phyloP scores from a whole-genome alignment of 2,113 vertebrate species.

The Cnemophilus loriae region DNA sequence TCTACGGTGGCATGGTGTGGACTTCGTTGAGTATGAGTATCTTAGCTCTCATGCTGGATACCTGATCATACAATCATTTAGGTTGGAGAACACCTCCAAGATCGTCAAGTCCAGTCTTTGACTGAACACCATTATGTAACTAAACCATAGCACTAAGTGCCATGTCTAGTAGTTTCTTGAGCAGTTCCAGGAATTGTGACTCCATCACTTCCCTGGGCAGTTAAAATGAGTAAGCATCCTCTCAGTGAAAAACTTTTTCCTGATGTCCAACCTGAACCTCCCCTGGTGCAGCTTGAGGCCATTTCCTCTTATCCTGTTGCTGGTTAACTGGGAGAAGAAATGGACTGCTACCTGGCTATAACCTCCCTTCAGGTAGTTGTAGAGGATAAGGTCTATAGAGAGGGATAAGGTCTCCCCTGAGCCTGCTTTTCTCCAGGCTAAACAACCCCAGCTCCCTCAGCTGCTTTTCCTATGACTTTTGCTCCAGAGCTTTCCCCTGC shows the following conservation, averaged over 20 bases:
- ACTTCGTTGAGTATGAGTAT: neutral
- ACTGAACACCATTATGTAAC: rapidly evolving
- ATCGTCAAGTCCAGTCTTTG: neutral
- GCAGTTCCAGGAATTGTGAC: neutral
- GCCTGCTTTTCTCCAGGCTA: neutral
- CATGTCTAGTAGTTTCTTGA: neutral
- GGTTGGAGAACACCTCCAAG: neutral
- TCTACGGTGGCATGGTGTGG: neutral
- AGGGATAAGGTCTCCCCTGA: neutral
- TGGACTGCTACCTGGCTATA: neutral
- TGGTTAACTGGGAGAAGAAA: neutral
- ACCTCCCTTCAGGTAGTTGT: neutral
- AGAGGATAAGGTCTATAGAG: no score
- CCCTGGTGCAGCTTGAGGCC: no score
- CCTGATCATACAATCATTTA: neutral
- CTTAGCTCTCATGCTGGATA: neutral
- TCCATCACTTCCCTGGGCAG: neutral
- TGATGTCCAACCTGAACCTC: neutral
- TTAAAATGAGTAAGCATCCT: neutral
- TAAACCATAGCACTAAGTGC: neutral
- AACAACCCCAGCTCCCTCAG: neutral
- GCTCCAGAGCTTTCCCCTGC: neutral
- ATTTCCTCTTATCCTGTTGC: neutral
- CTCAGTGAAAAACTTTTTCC: neutral
- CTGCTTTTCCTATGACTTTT: neutral